Base-by-base conservation (phyloP, 2,888 invertebrate genomes). In the Orchesellides sinensis region DNA sequence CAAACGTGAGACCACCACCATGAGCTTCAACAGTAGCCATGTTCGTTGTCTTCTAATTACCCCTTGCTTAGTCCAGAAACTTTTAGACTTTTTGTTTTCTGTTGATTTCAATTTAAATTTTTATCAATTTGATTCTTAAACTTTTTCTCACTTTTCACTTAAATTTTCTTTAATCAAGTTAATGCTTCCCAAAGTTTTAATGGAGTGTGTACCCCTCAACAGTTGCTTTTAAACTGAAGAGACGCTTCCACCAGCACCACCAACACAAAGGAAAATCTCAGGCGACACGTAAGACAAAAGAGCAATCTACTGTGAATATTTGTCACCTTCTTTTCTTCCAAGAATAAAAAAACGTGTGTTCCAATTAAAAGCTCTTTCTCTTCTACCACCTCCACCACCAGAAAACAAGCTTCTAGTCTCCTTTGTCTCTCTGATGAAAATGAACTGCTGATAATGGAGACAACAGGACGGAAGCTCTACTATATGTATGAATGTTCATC, bases 1-100 rank as follows among this genome's bases (percentile, higher is more conserved):
- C 83, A 65, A 83, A 83, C 25, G 73, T 77, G 5, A 83, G 74
- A 54, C 83, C 83, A 21, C 83, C 79, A 29, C 83, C 83, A 19
- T 83, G 83, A 32, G 83, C 83, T 74, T 83, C 83, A 12, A 83
- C 83, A 23, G 74, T 69, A 21, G 83, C 83, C 83, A 83, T 83
- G 17, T 61, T 63, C 14, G n/a, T 40, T 59, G 19, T 32, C 32
- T 69, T 52, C 2, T 29, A 59, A 59, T 21, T 63, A 4, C 14
- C 21, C 32, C n/a, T n/a, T n/a, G n/a, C n/a, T n/a, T n/a, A 32
- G 8, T 21, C 63, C 19, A 10, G 5, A 63, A 17, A 35, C n/a
- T n/a, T n/a, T 35, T 35, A 14, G 4, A 32, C 21, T 6, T 6
- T 35, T 19, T 63, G 2, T 63, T 35, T 29, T 5, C 8, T 32